A percentile compares a stretch with the other conserved stretches of the same genome.
Evolutionary conservation across 2,113 vertebrate genomes (phyloP).

Genomic region (Psittacus erithacus): DNA sequence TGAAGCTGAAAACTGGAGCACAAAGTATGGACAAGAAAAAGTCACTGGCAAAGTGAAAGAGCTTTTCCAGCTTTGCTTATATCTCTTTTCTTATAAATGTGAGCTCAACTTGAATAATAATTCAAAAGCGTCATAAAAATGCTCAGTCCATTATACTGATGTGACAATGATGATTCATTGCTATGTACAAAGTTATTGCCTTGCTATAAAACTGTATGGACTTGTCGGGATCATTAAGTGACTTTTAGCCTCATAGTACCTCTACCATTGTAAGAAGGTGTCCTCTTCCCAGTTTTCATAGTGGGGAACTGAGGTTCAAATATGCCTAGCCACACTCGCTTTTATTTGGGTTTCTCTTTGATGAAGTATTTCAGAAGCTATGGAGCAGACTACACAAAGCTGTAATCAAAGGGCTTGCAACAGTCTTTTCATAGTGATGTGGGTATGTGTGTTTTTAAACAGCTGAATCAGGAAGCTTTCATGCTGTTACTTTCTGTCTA

Average conservation of each 20-base stretch:
- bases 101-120: neutral
- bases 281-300: neutral
- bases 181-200: neutral
- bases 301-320: neutral
- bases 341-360: neutral
- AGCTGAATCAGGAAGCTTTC: neutral
- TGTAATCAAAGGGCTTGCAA: neutral
- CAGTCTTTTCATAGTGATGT: neutral
- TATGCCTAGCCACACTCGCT: neutral
- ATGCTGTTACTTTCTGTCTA: neutral
- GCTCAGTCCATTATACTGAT: neutral
- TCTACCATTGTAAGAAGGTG: neutral
- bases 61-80: neutral
- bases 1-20: constrained; percentile 25
- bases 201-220: neutral
- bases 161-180: neutral
- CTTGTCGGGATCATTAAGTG: neutral
- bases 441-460: neutral
- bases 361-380: neutral
- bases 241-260: neutral
- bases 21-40: neutral
- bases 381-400: neutral
- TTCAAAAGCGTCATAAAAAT: neutral
- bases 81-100: neutral
- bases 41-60: neutral